Percentiles rank a stretch among this genome's conserved stretches.
phyloP scores from a whole-genome alignment of 1,140 invertebrate species.

The Cyclina sinensis region DNA sequence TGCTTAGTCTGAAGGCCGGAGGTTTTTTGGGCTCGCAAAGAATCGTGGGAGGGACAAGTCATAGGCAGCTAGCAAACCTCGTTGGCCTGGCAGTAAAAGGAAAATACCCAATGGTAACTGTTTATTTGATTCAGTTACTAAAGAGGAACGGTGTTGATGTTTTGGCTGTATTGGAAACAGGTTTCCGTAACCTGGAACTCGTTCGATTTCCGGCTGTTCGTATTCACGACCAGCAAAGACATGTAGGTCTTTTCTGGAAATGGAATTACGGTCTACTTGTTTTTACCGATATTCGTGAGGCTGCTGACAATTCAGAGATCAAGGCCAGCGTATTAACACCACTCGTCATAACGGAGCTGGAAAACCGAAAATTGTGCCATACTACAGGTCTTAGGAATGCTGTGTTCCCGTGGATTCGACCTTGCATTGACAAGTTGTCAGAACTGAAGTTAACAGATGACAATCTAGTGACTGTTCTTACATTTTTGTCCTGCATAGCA shows the following conservation, averaged over 20 bases:
- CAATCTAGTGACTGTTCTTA: background rate
- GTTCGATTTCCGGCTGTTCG: background rate
- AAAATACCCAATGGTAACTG: background rate
- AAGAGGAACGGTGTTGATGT: background rate
- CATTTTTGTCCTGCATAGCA: slow-evolving; percentile 18
- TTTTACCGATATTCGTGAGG: background rate
- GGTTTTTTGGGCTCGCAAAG: no score
- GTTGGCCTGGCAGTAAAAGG: background rate
- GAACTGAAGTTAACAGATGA: background rate
- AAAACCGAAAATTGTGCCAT: background rate
- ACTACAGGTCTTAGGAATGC: background rate
- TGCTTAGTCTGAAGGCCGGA: background rate
- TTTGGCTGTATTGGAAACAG: background rate
- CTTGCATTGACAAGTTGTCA: background rate
- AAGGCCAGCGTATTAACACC: background rate
- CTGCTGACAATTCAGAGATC: background rate
- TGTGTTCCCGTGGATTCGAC: background rate
- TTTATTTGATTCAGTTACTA: background rate
- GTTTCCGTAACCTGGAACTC: background rate
- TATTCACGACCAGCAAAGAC: background rate
- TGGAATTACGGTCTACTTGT: background rate
- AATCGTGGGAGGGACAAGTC: background rate
- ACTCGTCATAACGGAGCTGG: background rate
- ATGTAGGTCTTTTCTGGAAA: background rate
- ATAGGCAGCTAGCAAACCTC: background rate